Evolutionary conservation across 1,140 invertebrate species (phyloP).

Genomic region (Dendrolimus punctatus): DNA sequence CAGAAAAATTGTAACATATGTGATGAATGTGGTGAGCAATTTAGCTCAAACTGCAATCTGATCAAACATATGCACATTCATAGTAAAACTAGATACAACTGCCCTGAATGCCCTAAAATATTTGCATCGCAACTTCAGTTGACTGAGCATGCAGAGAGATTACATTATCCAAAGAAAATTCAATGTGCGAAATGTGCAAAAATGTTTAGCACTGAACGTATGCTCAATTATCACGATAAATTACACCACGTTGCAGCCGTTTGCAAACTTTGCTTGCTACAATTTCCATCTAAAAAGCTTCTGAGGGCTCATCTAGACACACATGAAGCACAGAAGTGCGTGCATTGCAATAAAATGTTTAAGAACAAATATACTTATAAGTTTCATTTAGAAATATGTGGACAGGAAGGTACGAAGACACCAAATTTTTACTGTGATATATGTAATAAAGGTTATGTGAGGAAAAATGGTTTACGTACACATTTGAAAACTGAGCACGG

Average conservation of each 20-base stretch:
- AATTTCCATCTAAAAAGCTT: constrained; percentile 36
- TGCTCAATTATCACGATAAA: constrained; percentile 35
- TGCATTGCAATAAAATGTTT: constrained; percentile 31
- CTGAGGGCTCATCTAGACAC: constrained; percentile 35
- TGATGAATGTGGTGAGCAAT: constrained; percentile 32
- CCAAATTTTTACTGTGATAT: constrained; percentile 46
- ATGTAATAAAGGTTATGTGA: constrained; percentile 37
- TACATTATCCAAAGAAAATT: constrained; percentile 42
- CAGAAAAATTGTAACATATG: constrained; percentile 20
- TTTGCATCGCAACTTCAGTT: constrained; percentile 30
- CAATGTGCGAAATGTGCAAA: constrained; percentile 41
- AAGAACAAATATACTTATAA: constrained; percentile 30
- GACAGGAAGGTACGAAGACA: constrained; percentile 16
- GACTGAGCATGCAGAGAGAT: constrained; percentile 35
- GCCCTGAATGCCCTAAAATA: constrained; percentile 35
- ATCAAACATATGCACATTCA: constrained; percentile 33
- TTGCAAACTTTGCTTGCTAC: constrained; percentile 40
- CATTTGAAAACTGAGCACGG: constrained; percentile 46
- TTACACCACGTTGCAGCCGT: constrained; percentile 28
- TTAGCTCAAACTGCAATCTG: constrained; percentile 20
- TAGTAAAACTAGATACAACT: constrained; percentile 23
- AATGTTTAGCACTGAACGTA: constrained; percentile 41
- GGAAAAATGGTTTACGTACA: constrained; percentile 36
- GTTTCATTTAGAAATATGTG: constrained; percentile 34
- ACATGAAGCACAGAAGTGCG: constrained; percentile 32